Conservation (phyloP, 2,797 vertebrate genomes). For the Diceros bicornis region DNA sequence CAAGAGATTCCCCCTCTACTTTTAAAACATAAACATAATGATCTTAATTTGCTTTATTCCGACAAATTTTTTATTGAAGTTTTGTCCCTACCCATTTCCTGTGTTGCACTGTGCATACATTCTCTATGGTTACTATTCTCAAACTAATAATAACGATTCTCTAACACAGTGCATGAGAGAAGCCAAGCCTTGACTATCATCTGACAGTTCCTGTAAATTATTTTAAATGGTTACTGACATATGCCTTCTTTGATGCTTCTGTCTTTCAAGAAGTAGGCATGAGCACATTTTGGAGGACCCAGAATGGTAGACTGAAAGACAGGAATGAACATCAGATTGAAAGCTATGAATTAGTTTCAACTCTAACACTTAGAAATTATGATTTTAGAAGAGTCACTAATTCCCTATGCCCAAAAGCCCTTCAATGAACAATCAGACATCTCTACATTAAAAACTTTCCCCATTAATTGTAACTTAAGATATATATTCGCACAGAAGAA, state of each 20-base stretch:
- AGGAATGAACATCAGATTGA: constrained; percentile 32
- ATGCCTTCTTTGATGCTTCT: constrained; percentile 52
- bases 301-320: neutral
- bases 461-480: constrained; percentile 21
- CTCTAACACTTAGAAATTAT: constrained; percentile 62
- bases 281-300: constrained; percentile 47
- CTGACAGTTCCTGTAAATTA: constrained; percentile 52
- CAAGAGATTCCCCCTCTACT: neutral
- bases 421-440: constrained; percentile 21
- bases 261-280: constrained; percentile 57
- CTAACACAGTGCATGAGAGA: neutral
- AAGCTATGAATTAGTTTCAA: constrained; percentile 47
- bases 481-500: neutral
- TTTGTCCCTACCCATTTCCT: constrained; percentile 55
- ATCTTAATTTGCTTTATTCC: constrained; percentile 28
- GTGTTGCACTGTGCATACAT: neutral
- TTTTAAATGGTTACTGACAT: constrained; percentile 52
- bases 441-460: constrained; percentile 23
- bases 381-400: constrained; percentile 39
- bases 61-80: constrained; percentile 52
- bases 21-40: constrained; percentile 50
- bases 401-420: constrained; percentile 6
- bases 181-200: neutral
- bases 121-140: constrained; percentile 54
- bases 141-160: constrained; percentile 4